Percentiles rank a stretch among this genome's conserved stretches.
Evolutionary conservation across 23 tunicate species (phyloP).

Genomic region (Corella eumyota): DNA sequence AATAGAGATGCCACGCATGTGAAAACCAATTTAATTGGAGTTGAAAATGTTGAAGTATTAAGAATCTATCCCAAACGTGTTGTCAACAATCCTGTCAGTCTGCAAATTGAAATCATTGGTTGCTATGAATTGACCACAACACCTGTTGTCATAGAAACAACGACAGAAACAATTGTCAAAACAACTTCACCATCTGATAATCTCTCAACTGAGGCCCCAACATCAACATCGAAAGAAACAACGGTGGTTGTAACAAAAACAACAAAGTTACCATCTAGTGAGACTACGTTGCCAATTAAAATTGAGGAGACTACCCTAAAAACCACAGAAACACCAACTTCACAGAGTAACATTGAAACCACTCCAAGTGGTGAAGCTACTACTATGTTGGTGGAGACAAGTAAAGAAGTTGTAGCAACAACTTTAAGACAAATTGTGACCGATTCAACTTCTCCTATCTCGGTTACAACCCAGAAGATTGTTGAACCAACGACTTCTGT

Average conservation of each 20-base stretch:
- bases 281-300: background rate
- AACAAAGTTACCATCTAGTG: constrained; percentile 4
- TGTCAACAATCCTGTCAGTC: constrained; percentile 2
- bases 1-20: constrained; percentile 40
- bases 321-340: constrained; percentile 12
- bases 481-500: too few species aligned
- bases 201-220: constrained; percentile 1
- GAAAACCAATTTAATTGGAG: constrained; percentile 7
- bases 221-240: constrained; percentile 26
- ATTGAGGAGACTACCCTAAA: constrained; percentile 26
- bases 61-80: constrained; percentile 16
- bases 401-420: too few species aligned
- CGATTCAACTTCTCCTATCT: too few species aligned
- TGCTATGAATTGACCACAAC: constrained; percentile 24
- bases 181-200: constrained; percentile 10
- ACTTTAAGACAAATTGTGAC: too few species aligned
- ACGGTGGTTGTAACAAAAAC: constrained; percentile 41
- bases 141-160: constrained; percentile 46
- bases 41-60: constrained; percentile 2
- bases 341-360: background rate
- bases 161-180: constrained; percentile 28
- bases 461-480: too few species aligned
- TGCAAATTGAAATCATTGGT: constrained; percentile 47
- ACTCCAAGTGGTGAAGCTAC: constrained; percentile 1
- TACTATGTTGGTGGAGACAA: too few species aligned